These are phyloP conservation scores for Herminia tarsipennalis DNA, from an alignment of 2,888 invertebrate genomes.

Conservation along the genomic window DNA sequence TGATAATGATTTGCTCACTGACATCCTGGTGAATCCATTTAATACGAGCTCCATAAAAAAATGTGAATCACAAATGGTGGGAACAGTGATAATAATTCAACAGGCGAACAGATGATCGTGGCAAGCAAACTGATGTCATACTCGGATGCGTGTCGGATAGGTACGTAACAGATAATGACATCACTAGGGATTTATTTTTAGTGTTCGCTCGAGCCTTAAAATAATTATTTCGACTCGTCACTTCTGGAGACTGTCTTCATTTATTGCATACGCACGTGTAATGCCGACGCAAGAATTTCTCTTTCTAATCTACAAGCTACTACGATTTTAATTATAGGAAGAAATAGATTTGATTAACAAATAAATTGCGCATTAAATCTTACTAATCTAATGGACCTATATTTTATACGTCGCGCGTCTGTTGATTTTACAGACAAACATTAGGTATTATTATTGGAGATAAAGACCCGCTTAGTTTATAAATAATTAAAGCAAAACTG, in stretches of 20 bases:
- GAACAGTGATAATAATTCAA: slow-evolving; percentile 67
- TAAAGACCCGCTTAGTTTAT: too few species aligned
- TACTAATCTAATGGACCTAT: too few species aligned
- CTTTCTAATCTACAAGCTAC: slow-evolving; percentile 24
- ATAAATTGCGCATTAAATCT: too few species aligned
- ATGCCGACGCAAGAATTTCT: slow-evolving; percentile 19
- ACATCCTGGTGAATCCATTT: slow-evolving; percentile 36
- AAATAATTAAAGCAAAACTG: too few species aligned
- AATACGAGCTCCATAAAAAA: slow-evolving; percentile 41
- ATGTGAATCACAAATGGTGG: slow-evolving; percentile 55
- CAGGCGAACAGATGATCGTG: slow-evolving; percentile 65
- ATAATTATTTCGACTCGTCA: slow-evolving; percentile 72
- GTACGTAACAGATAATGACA: slow-evolving; percentile 81
- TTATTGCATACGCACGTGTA: slow-evolving; percentile 51
- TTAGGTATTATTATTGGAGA: too few species aligned
- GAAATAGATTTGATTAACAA: too few species aligned
- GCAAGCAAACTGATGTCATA: slow-evolving; percentile 78
- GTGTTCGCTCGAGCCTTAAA: slow-evolving; percentile 74
- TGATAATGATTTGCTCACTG: slow-evolving; percentile 28
- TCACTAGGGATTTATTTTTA: slow-evolving; percentile 78
- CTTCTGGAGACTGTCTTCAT: slow-evolving; percentile 55
- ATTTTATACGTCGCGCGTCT: too few species aligned
- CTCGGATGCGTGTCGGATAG: slow-evolving; percentile 66
- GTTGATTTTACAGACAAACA: too few species aligned
- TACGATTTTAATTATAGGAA: neutral